Evolutionary conservation across 2,113 vertebrate genomes (phyloP).

Genomic region (Forbesichthys papilliferus): DNA sequence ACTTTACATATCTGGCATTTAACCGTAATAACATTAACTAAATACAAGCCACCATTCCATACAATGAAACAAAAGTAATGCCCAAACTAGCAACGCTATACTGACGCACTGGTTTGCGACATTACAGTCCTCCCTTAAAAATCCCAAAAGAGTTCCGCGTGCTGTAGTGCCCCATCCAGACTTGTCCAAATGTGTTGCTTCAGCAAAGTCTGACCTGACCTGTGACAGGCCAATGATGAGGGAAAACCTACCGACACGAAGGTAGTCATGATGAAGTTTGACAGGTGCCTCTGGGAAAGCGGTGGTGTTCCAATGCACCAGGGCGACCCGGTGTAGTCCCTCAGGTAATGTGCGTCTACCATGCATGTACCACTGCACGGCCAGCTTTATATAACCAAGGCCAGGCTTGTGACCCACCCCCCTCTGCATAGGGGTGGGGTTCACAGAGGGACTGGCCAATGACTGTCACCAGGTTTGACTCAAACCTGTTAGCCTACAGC

Average conservation of each 20-base stretch:
- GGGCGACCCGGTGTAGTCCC: constrained; percentile 17
- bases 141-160: not conserved
- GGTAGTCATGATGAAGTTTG: constrained; percentile 65
- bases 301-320: constrained; percentile 27
- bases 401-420: constrained; percentile 53
- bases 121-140: not conserved
- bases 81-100: not conserved
- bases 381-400: constrained; percentile 61
- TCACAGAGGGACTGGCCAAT: constrained; percentile 43
- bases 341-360: constrained; percentile 51
- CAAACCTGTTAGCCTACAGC: constrained; percentile 11
- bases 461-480: constrained; percentile 15
- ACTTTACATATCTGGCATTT: not conserved
- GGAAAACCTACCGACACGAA: constrained; percentile 76
- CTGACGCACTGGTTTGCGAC: too few relatives aligned
- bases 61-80: not conserved
- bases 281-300: constrained; percentile 37
- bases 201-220: constrained; percentile 28
- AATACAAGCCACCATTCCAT: not conserved
- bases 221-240: constrained; percentile 43
- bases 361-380: constrained; percentile 24
- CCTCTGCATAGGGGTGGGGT: constrained; percentile 54
- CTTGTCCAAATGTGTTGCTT: constrained; percentile 14
- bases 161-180: constrained; percentile 20
- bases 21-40: not conserved